Evolutionary conservation across 2,797 vertebrate genomes (phyloP), one percentile per base, ranked within the genome.

Genomic region (Poecilia gillii): DNA sequence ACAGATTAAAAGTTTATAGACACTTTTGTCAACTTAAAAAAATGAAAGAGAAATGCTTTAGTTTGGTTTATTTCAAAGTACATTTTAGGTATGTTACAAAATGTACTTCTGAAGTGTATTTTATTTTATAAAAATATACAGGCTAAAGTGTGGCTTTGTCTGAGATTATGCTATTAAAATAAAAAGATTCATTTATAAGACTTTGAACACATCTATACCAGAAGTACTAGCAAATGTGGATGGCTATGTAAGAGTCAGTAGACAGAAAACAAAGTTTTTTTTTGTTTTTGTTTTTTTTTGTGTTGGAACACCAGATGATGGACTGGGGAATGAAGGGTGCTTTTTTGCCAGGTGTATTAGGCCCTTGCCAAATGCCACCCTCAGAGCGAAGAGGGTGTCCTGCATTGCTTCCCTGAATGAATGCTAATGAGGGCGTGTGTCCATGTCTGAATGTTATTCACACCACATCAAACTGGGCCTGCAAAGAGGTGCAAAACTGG

Each of bases 381-480:
- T 95, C 93, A 88, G 94, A 93, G 95, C 91, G 91, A 90, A 87
- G 93, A 92, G 92, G 94, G 93, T 93, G 94, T 93, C 92, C 91
- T 94, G 94, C 91, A 89, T 92, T 86, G 87, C 90, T 84, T 92
- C 89, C 81, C 90, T 91, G 92, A 93, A 94, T 92, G 93, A 94
- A 94, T 94, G 93, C 93, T 93, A 95, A 93, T 94, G 94, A 94
- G 93, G 92, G 92, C 93, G 91, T 94, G 93, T 93, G 92, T 93
- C 93, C 94, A 92, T 92, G 94, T 96, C 92, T 95, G 92, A 95
- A 95, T 95, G 94, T 95, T 96, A 95, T 96, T 96, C 94, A 96
- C 95, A 96, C 94, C 94, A 94, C 94, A 96, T 96, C 95, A 96
- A 95, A 95, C 94, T 94, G 94, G 90, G 94, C 92, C 93, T 93